phyloP scores from a whole-genome alignment of 2,797 vertebrate genomes.

The Bovichtus variegatus region DNA sequence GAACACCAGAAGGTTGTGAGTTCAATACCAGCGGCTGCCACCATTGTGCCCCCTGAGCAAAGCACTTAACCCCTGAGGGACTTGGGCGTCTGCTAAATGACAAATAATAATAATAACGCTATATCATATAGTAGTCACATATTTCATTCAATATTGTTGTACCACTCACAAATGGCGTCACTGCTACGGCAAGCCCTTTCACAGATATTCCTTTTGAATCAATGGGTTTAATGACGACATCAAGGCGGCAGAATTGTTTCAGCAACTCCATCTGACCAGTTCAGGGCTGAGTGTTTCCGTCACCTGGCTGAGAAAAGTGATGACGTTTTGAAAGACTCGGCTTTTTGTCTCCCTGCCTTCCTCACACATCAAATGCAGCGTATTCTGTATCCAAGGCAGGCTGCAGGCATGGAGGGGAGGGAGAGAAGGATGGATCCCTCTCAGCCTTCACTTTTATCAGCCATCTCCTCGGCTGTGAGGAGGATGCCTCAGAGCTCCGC shows the following conservation, averaged over 20 bases:
- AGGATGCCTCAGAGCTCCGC: slow-evolving; percentile 52
- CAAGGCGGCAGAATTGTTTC: slow-evolving; percentile 25
- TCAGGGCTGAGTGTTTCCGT: slow-evolving; percentile 20
- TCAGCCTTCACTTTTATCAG: slow-evolving; percentile 67
- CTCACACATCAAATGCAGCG: slow-evolving; percentile 47
- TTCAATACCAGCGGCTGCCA: no score
- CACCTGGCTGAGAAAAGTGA: slow-evolving; percentile 40
- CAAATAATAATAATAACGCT: no score
- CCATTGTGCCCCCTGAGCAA: no score
- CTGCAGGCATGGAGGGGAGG: slow-evolving; percentile 9
- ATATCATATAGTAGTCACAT: no score
- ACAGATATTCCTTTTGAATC: slow-evolving; percentile 2
- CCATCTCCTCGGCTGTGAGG: slow-evolving; percentile 45
- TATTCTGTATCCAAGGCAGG: slow-evolving; percentile 35
- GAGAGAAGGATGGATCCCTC: slow-evolving; percentile 44
- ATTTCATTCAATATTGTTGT: slow-evolving; percentile 2
- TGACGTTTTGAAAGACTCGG: slow-evolving; percentile 46
- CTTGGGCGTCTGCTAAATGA: no score
- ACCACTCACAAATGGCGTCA: slow-evolving; percentile 3
- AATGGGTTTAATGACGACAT: neutral
- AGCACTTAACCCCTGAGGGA: no score
- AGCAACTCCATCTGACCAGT: slow-evolving; percentile 27
- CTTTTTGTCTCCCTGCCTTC: slow-evolving; percentile 45
- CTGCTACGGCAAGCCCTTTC: neutral
- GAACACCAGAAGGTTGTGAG: no score